Evolutionary conservation across 2,888 invertebrate species (phyloP), one percentile per base, ranked within the genome.

Genomic region (Drosophila paracracens): DNA sequence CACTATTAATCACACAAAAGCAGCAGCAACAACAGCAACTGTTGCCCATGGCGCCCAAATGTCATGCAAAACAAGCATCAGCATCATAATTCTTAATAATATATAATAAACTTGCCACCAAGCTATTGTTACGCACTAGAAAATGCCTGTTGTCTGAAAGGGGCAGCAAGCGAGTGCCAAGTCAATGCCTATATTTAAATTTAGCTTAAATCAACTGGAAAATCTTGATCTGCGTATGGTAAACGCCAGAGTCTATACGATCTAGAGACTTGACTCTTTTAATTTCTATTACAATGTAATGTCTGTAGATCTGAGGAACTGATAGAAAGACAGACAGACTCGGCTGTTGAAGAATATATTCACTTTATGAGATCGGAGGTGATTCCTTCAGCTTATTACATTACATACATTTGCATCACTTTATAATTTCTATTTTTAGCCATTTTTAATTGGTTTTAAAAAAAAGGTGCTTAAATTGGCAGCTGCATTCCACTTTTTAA

Each of bases 21-120:
- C 13, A 36, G 13, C 38, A 13, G 71, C 80, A 80, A 21, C 46
- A 46, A 21, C 54, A 70, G 4, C 27, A 54, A 38, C 54, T 16
- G 71, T 83, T 83, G 77, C 80, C 78, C 60, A 76, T 87, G 70
- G 67, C 69, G 72, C 53, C 54, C 13, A 82, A 81, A 86, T 77
- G 72, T 74, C 76, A 83, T 56, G 79, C 78, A 74, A 77, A 79
- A 65, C 58, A 51, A 25, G 16, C 50, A 31, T 51, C 50, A 60
- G 38, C 65, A 70, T 65, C 51, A 51, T 54, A 68, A 68, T 25
- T 16, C 8, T 1, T 25, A 46, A 25, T 25, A 46, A 25, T 25
- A 46, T 16, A 8, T 8, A 16, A 46, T 29, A 56, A 56, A 78
- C 50, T 62, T 63, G 60, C 54, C 60, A 56, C 52, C 27, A 54